phyloP scores from a whole-genome alignment of 2,113 vertebrate genomes.

The Ophthalmotilapia sp. region DNA sequence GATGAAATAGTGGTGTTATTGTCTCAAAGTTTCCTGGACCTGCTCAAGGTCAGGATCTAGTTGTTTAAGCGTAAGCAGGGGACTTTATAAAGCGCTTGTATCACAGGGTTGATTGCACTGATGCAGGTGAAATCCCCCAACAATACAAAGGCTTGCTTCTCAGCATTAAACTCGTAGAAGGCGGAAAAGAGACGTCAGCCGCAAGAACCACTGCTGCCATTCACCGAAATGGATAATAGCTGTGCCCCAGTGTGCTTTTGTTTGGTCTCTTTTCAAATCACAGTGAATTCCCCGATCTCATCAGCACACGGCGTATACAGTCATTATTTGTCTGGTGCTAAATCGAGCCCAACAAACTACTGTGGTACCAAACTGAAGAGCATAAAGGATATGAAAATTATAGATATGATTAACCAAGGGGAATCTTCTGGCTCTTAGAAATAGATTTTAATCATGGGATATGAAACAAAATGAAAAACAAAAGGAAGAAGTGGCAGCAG shows the following conservation, averaged over 20 bases:
- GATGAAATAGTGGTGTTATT: conserved; percentile 52
- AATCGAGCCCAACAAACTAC: neutral
- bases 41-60: conserved; percentile 40
- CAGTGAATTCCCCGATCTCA: conserved; percentile 1
- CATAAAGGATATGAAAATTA: neutral
- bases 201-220: conserved; percentile 16
- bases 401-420: neutral
- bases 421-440: neutral
- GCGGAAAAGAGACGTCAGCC: conserved; percentile 24
- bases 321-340: neutral
- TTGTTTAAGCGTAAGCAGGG: conserved; percentile 24
- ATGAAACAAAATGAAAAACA: neutral
- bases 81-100: conserved; percentile 18
- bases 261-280: conserved; percentile 26
- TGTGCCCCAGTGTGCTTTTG: neutral
- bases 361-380: neutral
- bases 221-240: conserved; percentile 23
- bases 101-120: conserved; percentile 30
- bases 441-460: neutral
- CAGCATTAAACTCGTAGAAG: neutral
- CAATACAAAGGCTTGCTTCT: conserved; percentile 10
- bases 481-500: neutral
- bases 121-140: conserved; percentile 77
- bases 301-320: neutral
- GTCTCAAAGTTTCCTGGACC: conserved; percentile 69